Evolutionary conservation across 2,113 vertebrate genomes (phyloP).

Genomic region (Nerophis ophidion): DNA sequence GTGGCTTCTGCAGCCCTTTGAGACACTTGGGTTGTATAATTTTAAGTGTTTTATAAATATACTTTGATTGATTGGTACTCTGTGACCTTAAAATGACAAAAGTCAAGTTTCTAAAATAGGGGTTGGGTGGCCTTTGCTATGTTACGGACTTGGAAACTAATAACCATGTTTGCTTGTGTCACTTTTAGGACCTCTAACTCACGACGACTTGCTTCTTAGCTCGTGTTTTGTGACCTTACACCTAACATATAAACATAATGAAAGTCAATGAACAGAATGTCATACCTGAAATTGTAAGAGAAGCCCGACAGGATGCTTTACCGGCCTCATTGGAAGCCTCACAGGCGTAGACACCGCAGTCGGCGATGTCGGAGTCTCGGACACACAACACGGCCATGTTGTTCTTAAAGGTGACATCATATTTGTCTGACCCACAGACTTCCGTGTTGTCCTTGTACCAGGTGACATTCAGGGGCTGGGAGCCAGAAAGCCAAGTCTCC

Average conservation of each 20-base stretch:
- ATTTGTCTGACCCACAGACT: slow-evolving; percentile 72
- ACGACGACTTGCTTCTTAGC: too few relatives aligned
- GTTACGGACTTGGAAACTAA: too few relatives aligned
- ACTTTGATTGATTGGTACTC: too few relatives aligned
- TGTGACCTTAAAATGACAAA: too few relatives aligned
- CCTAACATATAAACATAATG: not conserved
- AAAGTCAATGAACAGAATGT: not conserved
- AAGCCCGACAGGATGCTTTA: slow-evolving; percentile 76
- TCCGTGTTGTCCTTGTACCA: slow-evolving; percentile 87
- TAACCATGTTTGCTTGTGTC: too few relatives aligned
- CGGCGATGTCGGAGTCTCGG: slow-evolving; percentile 61
- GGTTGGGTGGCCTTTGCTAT: too few relatives aligned
- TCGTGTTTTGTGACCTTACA: not conserved
- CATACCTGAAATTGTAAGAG: slow-evolving; percentile 83
- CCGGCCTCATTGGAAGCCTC: slow-evolving; percentile 86
- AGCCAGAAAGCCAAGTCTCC: slow-evolving; percentile 83
- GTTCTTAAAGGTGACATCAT: slow-evolving; percentile 82
- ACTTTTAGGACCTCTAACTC: too few relatives aligned
- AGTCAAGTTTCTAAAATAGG: too few relatives aligned
- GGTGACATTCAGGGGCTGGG: slow-evolving; percentile 80
- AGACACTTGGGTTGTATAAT: too few relatives aligned
- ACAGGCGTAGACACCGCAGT: slow-evolving; percentile 83
- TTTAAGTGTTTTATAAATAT: too few relatives aligned
- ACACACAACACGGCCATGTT: slow-evolving; percentile 75
- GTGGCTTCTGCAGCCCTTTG: too few relatives aligned